phyloP scores from a whole-genome alignment of 2,888 invertebrate genomes.

The Aphrophora alni region DNA sequence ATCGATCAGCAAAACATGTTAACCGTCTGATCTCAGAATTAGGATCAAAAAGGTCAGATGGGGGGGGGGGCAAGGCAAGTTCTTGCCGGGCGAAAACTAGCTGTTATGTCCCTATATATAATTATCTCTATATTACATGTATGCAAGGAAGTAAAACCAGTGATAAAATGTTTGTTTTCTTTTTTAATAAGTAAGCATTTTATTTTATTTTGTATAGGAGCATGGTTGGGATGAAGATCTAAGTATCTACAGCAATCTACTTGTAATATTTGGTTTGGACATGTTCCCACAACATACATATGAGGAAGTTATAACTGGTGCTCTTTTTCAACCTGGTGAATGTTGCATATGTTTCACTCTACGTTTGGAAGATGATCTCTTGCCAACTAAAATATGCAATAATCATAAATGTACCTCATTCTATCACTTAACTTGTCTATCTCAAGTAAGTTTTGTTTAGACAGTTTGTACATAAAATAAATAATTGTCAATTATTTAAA shows the following conservation, averaged over 20 bases:
- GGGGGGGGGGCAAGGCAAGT: too few species aligned
- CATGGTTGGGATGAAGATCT: constrained; percentile 30
- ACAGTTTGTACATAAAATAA: too few species aligned
- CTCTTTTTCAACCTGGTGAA: constrained; percentile 13
- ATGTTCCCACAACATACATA: constrained; percentile 19
- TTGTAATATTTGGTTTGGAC: constrained; percentile 4
- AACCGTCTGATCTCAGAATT: too few species aligned
- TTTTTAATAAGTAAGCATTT: too few species aligned
- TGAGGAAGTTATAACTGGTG: background rate
- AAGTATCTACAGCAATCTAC: constrained; percentile 17
- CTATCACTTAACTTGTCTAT: constrained; percentile 35
- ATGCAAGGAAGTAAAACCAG: too few species aligned
- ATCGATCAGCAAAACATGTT: too few species aligned
- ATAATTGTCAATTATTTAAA: too few species aligned
- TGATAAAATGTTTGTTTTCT: too few species aligned
- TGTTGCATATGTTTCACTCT: constrained; percentile 37
- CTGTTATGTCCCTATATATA: too few species aligned
- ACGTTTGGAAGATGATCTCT: constrained; percentile 10
- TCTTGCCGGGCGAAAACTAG: too few species aligned
- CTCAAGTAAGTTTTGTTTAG: constrained; percentile 33
- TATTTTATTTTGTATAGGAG: background rate
- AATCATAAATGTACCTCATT: constrained; percentile 31
- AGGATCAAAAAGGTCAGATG: too few species aligned
- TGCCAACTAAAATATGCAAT: constrained; percentile 36
- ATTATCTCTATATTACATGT: too few species aligned